Conservation (phyloP, 2,888 invertebrate species). For the Eupithecia insigniata region DNA sequence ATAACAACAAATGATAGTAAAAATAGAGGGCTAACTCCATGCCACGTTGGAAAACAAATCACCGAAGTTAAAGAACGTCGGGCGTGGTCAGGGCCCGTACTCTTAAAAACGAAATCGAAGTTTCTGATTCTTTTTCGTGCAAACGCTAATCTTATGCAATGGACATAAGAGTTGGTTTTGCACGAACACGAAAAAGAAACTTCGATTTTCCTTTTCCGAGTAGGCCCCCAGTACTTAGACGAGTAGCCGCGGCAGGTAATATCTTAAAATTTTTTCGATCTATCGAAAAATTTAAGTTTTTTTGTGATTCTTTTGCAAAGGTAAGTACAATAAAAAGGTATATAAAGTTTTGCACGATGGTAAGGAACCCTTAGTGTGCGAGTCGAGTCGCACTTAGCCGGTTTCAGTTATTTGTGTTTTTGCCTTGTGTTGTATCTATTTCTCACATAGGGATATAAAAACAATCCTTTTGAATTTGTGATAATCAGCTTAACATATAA, state of each 20-base stretch:
- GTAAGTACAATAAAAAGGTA: not conserved
- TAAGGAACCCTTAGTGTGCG: not conserved
- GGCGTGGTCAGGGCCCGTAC: constrained; percentile 73
- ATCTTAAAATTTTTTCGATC: not conserved
- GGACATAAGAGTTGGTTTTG: too few species aligned
- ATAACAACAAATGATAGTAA: not conserved
- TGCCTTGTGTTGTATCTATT: not conserved
- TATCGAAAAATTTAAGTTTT: not conserved
- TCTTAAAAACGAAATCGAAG: too few species aligned
- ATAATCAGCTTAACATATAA: not conserved
- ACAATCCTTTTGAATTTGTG: not conserved
- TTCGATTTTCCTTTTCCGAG: too few species aligned
- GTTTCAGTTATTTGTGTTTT: not conserved
- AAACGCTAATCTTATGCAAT: too few species aligned
- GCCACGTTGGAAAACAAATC: constrained; percentile 58
- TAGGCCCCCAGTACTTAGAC: constrained; percentile 40
- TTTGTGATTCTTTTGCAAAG: not conserved
- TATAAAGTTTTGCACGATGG: not conserved
- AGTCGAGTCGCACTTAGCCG: not conserved
- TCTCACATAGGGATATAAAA: not conserved
- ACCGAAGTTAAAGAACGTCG: constrained; percentile 79
- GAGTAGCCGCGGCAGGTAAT: not conserved
- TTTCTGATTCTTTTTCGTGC: too few species aligned
- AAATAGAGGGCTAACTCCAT: not conserved
- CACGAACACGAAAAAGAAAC: too few species aligned